These are phyloP conservation scores for Epizoanthus fatuus DNA, from an alignment of 92 coral and sea anemone species.

Conservation along the genomic window DNA sequence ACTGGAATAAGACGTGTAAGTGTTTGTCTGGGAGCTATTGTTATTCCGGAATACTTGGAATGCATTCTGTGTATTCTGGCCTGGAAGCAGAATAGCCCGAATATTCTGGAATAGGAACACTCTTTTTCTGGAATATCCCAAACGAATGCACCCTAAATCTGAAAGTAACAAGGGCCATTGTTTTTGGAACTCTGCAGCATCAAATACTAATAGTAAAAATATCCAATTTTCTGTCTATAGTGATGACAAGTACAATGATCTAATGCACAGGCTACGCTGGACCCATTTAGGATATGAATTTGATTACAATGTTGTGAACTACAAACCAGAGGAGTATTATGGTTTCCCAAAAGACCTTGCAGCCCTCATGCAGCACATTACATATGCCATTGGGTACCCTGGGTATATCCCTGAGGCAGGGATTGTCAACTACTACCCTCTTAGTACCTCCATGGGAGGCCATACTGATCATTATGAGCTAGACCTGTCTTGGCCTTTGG, in stretches of 20 bases:
- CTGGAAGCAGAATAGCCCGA: too few species aligned
- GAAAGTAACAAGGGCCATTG: too few species aligned
- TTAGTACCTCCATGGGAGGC: slow-evolving; percentile 98
- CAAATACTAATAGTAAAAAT: too few species aligned
- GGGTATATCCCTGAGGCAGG: slow-evolving; percentile 98
- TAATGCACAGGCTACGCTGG: slow-evolving; percentile 93
- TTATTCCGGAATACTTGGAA: too few species aligned
- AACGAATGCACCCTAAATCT: too few species aligned
- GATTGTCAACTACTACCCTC: slow-evolving; percentile 95
- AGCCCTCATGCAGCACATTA: slow-evolving; percentile 83
- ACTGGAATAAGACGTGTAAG: too few species aligned
- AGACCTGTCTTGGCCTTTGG: slow-evolving; percentile 95
- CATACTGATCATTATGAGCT: slow-evolving; percentile 98
- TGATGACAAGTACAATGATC: slow-evolving; percentile 42
- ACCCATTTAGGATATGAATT: slow-evolving; percentile 97
- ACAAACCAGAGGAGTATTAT: slow-evolving; percentile 86
- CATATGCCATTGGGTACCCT: slow-evolving; percentile 89
- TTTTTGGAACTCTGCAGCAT: too few species aligned
- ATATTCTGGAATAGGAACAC: too few species aligned
- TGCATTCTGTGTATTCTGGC: too few species aligned
- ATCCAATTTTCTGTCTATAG: slow-evolving; percentile 8
- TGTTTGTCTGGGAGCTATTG: too few species aligned
- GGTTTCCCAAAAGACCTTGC: slow-evolving; percentile 94
- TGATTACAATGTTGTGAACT: slow-evolving; percentile 93
- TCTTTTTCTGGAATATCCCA: too few species aligned